Evolutionary conservation across 2,113 vertebrate species (phyloP).

Genomic region (Oostethus manadensis): DNA sequence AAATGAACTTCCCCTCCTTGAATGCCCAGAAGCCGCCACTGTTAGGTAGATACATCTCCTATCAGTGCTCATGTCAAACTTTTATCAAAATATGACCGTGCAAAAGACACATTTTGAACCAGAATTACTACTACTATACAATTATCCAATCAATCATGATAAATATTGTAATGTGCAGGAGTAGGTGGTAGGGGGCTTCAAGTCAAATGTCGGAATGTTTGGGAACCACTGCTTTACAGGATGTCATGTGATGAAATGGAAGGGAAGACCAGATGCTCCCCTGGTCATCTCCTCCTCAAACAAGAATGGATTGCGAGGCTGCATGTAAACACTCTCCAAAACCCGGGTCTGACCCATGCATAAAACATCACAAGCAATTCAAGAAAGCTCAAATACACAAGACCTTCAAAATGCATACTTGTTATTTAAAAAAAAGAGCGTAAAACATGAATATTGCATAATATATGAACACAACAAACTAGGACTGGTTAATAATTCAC

Average conservation of each 20-base stretch:
- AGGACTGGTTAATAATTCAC: conserved; percentile 60
- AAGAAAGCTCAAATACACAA: conserved; percentile 26
- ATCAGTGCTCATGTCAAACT: no score
- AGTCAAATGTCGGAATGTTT: no score
- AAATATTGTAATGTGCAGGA: no score
- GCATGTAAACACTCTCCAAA: conserved; percentile 17
- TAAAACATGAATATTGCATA: conserved; percentile 58
- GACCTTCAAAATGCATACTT: conserved; percentile 35
- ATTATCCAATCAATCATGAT: no score
- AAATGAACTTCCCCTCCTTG: no score
- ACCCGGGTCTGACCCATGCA: conserved; percentile 33
- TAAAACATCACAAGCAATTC: conserved; percentile 57
- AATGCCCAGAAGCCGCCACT: no score
- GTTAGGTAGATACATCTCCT: no score
- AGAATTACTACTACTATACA: no score
- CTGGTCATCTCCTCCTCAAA: conserved; percentile 17
- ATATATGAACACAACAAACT: conserved; percentile 54
- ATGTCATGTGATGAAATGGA: background rate
- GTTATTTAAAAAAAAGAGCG: conserved; percentile 40
- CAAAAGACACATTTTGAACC: no score
- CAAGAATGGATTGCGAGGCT: conserved; percentile 20
- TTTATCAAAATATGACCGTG: no score
- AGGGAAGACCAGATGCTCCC: background rate
- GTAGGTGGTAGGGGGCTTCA: no score
- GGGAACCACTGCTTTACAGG: background rate